Evolutionary conservation across 2,888 invertebrate species (phyloP), one percentile per base, ranked within the genome.

Genomic region (Lepidonotus clava): DNA sequence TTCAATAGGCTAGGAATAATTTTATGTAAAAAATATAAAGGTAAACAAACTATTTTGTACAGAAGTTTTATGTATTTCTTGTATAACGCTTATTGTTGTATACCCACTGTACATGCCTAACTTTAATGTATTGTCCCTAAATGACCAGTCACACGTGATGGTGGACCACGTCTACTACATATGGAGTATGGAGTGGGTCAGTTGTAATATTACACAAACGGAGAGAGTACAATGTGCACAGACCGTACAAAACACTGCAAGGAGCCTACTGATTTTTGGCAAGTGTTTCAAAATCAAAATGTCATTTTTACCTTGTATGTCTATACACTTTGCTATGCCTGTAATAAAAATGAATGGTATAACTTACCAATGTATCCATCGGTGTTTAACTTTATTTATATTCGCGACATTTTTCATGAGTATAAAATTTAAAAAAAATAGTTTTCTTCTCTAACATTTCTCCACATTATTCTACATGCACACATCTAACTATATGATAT

Each of bases 301-400:
- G 80, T 80, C 41, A 41, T 80, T 76, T 80, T 80, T 80, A 80
- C 80, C 80, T 80, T 80, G 80, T 80, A 80, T 80, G 80, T 80
- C 41, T 80, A 80, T 80, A 46, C 80, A 80, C 80, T 80, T 80
- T 80, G 80, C 80, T 80, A 80, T 80, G 80, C 80, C 80, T 80
- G 80, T 80, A 80, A 80, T 80, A 80, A 80, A 66, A 71, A 80
- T 41, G 41, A 80, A 51, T 80, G 80, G 80, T 80, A 41, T 80
- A 32, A 24, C 24, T n/a, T 24, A 80, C 80, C 80, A 80, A 41
- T 80, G 80, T 80, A 80, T 28, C 21, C 18, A 56, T n/a, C n/a
- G 5, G 56, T 56, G 56, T 56, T 56, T 56, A 24, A n/a, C 56
- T 5, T 8, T 56, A 5, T 56, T n/a, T n/a, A n/a, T n/a, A n/a